These are phyloP conservation scores for Helostoma temminkii DNA, from an alignment of 2,797 vertebrate genomes.

Conservation along the genomic window DNA sequence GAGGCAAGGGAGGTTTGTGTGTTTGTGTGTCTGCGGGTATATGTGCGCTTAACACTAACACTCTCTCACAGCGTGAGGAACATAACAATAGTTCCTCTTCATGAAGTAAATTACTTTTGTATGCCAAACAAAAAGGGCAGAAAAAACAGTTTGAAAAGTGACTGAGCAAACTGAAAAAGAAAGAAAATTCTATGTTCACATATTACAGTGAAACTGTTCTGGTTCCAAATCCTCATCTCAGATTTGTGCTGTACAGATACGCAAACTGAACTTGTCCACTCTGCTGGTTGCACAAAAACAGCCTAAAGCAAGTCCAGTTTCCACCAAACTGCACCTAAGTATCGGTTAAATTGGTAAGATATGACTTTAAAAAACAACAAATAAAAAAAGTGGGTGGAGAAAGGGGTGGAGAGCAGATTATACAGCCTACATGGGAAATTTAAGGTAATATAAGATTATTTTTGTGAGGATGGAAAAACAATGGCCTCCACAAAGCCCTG, in stretches of 20 bases:
- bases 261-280: background rate
- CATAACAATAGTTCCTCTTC: slow-evolving; percentile 74
- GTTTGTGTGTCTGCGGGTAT: slow-evolving; percentile 53
- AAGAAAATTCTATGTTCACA: slow-evolving; percentile 1
- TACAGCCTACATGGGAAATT: too few species aligned
- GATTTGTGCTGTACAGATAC: background rate
- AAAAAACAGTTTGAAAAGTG: slow-evolving; percentile 56
- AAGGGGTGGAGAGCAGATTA: too few species aligned
- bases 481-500: background rate
- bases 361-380: too few species aligned
- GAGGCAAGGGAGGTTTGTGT: slow-evolving; percentile 58
- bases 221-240: background rate
- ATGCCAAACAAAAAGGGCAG: slow-evolving; percentile 44
- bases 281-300: background rate
- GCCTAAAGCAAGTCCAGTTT: background rate
- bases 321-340: too few species aligned
- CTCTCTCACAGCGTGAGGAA: slow-evolving; percentile 55
- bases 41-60: slow-evolving; percentile 43
- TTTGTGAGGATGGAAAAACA: too few species aligned
- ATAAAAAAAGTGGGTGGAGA: too few species aligned
- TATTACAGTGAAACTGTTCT: background rate
- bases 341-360: too few species aligned
- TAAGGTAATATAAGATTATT: too few species aligned
- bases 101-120: slow-evolving; percentile 74
- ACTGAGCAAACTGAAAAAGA: slow-evolving; percentile 41